Base-by-base conservation (phyloP, 2,888 invertebrate genomes). In the Pecten maximus region DNA sequence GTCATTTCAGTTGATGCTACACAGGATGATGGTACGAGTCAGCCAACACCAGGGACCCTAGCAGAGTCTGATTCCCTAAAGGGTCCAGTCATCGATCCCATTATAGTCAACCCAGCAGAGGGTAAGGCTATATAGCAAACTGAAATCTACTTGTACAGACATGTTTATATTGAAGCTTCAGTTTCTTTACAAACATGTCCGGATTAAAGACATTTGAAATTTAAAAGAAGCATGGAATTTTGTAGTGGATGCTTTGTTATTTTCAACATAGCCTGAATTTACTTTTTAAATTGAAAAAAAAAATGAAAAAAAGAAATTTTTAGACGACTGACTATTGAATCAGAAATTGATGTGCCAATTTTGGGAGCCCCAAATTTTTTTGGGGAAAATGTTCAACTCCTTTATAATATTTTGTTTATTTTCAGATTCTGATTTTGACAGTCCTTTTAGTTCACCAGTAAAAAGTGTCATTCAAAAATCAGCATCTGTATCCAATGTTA, bases 351-450 rank as follows among this genome's bases (percentile, higher is more conserved):
- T n/a, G n/a, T n/a, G n/a, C n/a, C n/a, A n/a, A n/a, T n/a, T n/a
- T n/a, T n/a, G n/a, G n/a, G n/a, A n/a, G n/a, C n/a, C n/a, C n/a
- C n/a, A 44, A 6, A 44, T 44, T 44, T 44, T 44, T 44, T 44
- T 10, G 44, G 44, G 44, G 44, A 44, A 44, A 44, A 40, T 28
- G 19, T 48, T 54, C 23, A 50, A 87, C 23, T 23, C 28, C 8
- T 50, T 44, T 16, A 89, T 23, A 87, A 15, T 88, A 28, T 60
- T 8, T 39, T n/a, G 48, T 40, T 48, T 86, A 39, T 39, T 88
- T 86, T 39, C 88, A 90, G 90, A 90, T 88, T 90, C 90, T 39
- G 90, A 90, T 88, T 88, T 89, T 44, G 90, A 90, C 28, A 90
- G 74, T 74, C 74, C 74, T 28, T 74, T 88, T 74, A 88, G 23